These are phyloP conservation scores for Scolopax bukidnonensis DNA, from an alignment of 2,797 vertebrate genomes.

Conservation along the genomic window DNA sequence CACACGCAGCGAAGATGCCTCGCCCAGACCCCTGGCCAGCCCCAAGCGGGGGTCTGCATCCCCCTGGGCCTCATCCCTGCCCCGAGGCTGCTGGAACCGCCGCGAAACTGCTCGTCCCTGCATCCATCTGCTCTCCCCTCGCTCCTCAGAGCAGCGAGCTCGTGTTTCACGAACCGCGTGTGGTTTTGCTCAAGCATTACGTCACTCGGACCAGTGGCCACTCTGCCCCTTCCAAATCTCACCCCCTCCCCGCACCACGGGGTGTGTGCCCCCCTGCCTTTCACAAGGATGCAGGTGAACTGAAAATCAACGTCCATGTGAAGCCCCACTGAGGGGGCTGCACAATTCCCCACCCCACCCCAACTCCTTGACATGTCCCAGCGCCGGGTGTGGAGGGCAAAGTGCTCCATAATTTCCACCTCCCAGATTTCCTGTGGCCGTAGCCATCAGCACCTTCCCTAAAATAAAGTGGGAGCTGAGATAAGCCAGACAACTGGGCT, in stretches of 20 bases:
- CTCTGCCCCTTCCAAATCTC: not conserved
- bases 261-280: not conserved
- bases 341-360: too few relatives aligned
- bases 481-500: not conserved
- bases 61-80: fast-evolving
- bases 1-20: not conserved
- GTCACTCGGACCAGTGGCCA: not conserved
- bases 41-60: not conserved
- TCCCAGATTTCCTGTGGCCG: not conserved
- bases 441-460: not conserved
- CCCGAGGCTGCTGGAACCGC: not conserved
- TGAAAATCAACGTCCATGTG: not conserved
- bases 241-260: fast-evolving
- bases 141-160: not conserved
- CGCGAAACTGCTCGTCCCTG: not conserved
- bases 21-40: not conserved
- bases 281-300: not conserved
- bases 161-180: not conserved
- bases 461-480: constrained; percentile 12
- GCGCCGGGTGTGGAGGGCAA: not conserved
- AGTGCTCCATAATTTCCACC: not conserved
- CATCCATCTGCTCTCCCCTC: not conserved
- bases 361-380: not conserved
- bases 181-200: constrained; percentile 6
- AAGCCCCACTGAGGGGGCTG: not conserved